Conservation (phyloP, 2,113 vertebrate genomes). For the Callorhinus ursinus region DNA sequence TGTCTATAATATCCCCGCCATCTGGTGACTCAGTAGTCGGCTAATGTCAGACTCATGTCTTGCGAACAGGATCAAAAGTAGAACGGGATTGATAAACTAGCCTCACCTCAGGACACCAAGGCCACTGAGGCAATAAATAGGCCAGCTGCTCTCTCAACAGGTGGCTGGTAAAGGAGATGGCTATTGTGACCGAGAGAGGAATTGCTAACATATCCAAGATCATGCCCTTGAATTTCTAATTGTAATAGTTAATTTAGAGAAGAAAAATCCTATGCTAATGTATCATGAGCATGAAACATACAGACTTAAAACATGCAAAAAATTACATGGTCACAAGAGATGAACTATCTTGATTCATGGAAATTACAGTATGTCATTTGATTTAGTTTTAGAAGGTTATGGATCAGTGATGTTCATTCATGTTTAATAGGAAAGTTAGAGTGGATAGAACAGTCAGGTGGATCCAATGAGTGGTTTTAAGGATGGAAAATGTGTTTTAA, state of each 20-base stretch:
- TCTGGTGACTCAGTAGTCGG: not conserved
- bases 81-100: not conserved
- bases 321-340: not conserved
- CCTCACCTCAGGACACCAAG: not conserved
- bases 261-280: not conserved
- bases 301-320: not conserved
- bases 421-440: not conserved
- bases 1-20: not conserved
- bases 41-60: not conserved
- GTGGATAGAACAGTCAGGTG: not conserved
- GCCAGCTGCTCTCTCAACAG: slow-evolving; percentile 48
- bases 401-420: not conserved
- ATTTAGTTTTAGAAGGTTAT: slow-evolving; percentile 55
- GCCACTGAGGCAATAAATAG: not conserved
- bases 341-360: not conserved
- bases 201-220: not conserved
- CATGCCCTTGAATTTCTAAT: not conserved
- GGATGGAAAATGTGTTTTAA: not conserved
- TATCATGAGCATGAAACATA: not conserved
- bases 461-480: slow-evolving; percentile 13
- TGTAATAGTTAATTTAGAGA: not conserved
- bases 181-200: slow-evolving; percentile 1
- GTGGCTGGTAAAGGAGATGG: not conserved
- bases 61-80: not conserved
- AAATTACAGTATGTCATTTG: not conserved